Evolutionary conservation across 2,113 vertebrate genomes (phyloP), one percentile per base, ranked within the genome.

Genomic region (Motacilla tschutschensis): DNA sequence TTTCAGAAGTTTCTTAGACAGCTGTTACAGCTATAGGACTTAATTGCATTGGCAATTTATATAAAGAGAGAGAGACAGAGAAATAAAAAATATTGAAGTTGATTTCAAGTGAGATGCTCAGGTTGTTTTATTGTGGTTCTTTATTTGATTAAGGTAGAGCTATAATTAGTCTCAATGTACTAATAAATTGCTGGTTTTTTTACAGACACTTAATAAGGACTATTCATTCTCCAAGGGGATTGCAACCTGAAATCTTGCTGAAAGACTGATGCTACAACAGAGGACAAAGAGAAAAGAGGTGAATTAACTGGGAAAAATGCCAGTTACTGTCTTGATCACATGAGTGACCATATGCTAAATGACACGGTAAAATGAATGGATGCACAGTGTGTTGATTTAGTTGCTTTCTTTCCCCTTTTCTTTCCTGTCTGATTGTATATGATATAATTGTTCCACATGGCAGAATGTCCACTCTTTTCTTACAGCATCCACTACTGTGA

Each of bases 301-400:
- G 92, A 94, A 94, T 91, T 94, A 93, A 93, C 94, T 91, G 88
- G 93, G 93, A 93, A 95, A 91, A 90, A 93, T 95, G 93, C 93
- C 92, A 94, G 85, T 93, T 95, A 87, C 84, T 94, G 76, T 93
- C 90, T 92, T 85, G 87, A 93, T 93, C 93, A 95, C 89, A 90
- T 91, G 92, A 91, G 62, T 93, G 92, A 93, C 93, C 94, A 95
- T 93, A 95, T 93, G 94, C 87, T 94, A 91, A 95, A 85, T 93
- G 94, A 95, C 94, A 93, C 0, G 0, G 43, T 74, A 80, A 92
- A 95, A 91, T 85, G 87, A 93, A 93, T 93, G 73, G 69, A 83
- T 83, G 62, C 73, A 74, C 55, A 85, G 82, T 83, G 58, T 69
- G 76, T 91, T 89, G 54, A 75, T 89, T 79, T 60, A 71, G 54